These are phyloP conservation scores for Caenorhabditis sulstoni DNA, from an alignment of 2,888 invertebrate genomes.

Conservation along the genomic window DNA sequence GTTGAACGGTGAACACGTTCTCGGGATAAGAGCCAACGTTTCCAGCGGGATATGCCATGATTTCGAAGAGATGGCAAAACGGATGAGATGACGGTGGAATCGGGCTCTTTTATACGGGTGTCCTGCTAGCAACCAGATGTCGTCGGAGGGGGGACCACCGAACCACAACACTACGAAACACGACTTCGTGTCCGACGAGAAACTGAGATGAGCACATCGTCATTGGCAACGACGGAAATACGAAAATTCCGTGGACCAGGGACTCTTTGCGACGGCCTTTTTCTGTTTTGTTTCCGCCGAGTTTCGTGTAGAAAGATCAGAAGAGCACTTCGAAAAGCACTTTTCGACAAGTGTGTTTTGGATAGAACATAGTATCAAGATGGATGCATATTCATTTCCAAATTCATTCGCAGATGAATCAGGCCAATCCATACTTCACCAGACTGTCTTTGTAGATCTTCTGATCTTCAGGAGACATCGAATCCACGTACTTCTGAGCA, in stretches of 20 bases:
- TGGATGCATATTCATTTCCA: neutral
- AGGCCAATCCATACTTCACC: slow-evolving; percentile 24
- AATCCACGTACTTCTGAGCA: slow-evolving; percentile 8
- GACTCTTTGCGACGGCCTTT: neutral
- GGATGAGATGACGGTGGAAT: neutral
- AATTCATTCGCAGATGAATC: neutral
- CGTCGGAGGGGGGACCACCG: slow-evolving; percentile 13
- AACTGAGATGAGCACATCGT: slow-evolving; percentile 17
- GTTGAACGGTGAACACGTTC: slow-evolving; percentile 36
- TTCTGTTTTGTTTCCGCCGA: too few relatives aligned
- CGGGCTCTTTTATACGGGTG: slow-evolving; percentile 13
- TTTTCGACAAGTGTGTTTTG: neutral
- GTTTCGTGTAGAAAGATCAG: too few relatives aligned
- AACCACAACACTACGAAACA: neutral
- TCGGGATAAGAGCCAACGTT: slow-evolving; percentile 4
- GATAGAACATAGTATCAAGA: too few relatives aligned
- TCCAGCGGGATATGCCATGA: slow-evolving; percentile 9
- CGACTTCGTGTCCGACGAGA: neutral
- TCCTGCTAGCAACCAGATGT: slow-evolving; percentile 4
- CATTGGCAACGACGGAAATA: slow-evolving; percentile 35
- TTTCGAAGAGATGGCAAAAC: neutral
- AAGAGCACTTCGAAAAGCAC: too few relatives aligned
- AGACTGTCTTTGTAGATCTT: slow-evolving; percentile 8
- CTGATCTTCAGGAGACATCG: slow-evolving; percentile 24
- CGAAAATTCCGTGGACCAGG: neutral